These are phyloP conservation scores for Hydractinia symbiolongicarpus DNA, from an alignment of 30 jellyfish, hydroid and myxozoan species.

Conservation along the genomic window DNA sequence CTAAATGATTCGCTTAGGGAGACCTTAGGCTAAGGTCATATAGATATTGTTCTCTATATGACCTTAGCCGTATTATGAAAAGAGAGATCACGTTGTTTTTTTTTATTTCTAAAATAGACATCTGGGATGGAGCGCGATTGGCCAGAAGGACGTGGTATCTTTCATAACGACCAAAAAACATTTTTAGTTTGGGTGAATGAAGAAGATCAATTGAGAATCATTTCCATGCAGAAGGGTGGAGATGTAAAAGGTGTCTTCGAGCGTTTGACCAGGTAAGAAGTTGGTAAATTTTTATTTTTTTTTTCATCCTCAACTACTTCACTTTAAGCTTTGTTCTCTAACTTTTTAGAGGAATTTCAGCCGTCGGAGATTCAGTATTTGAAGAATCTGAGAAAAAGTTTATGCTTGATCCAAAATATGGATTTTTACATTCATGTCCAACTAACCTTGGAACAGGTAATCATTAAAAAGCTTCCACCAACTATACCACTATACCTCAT, in stretches of 20 bases:
- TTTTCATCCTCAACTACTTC: not conserved
- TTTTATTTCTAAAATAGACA: not conserved
- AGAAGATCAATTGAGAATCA: conserved; percentile 44
- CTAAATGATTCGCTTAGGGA: too few species aligned
- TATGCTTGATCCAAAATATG: conserved; percentile 3
- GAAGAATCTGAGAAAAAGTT: conserved; percentile 9
- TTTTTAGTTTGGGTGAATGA: conserved; percentile 32
- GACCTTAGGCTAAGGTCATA: too few species aligned
- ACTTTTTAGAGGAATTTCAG: not conserved
- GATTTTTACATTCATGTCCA: conserved; percentile 23
- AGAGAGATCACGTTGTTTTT: not conserved
- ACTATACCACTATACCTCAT: too few species aligned
- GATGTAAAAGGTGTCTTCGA: conserved; percentile 30
- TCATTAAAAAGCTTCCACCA: not conserved
- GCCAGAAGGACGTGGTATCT: conserved; percentile 65
- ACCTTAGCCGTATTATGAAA: not conserved
- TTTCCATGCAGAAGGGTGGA: conserved; percentile 30
- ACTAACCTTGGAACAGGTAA: conserved; percentile 30
- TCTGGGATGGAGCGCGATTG: conserved; percentile 43
- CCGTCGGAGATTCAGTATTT: conserved; percentile 12
- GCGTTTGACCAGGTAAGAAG: not conserved
- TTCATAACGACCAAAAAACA: conserved; percentile 21
- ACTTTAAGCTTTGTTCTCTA: not conserved
- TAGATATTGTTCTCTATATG: too few species aligned
- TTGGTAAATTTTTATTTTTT: not conserved